These are phyloP conservation scores for Augochlorella aurata DNA, from an alignment of 2,888 invertebrate species.

Conservation along the genomic window DNA sequence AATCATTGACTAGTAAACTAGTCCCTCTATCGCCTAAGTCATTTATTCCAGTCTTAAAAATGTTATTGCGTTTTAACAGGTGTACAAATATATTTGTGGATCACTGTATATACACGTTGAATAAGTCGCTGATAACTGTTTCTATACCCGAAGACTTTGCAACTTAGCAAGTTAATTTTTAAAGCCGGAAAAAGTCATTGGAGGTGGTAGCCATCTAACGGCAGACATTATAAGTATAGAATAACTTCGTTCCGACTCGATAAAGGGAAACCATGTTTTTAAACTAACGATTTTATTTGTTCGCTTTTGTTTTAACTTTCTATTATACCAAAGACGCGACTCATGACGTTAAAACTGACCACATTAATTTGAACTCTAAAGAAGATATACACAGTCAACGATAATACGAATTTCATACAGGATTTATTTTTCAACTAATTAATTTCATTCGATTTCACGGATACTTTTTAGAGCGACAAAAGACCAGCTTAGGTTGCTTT, in stretches of 20 bases:
- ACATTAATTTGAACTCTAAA: neutral
- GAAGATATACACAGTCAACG: neutral
- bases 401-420: neutral
- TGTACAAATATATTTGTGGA: too few relatives aligned
- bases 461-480: slow-evolving; percentile 19
- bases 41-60: too few relatives aligned
- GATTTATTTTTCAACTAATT: slow-evolving; percentile 20
- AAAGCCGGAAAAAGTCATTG: neutral
- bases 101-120: neutral
- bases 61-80: too few relatives aligned
- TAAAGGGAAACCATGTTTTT: neutral
- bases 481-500: slow-evolving; percentile 48
- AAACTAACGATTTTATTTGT: neutral
- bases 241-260: too few relatives aligned
- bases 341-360: neutral
- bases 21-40: too few relatives aligned
- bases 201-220: neutral
- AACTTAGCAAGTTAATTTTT: neutral
- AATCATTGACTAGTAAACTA: too few relatives aligned
- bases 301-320: slow-evolving; percentile 6
- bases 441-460: slow-evolving; percentile 1
- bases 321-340: neutral
- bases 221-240: neutral
- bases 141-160: neutral
- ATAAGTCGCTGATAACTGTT: neutral